phyloP scores from a whole-genome alignment of 2,797 vertebrate genomes.

The Hoplostethus atlanticus region DNA sequence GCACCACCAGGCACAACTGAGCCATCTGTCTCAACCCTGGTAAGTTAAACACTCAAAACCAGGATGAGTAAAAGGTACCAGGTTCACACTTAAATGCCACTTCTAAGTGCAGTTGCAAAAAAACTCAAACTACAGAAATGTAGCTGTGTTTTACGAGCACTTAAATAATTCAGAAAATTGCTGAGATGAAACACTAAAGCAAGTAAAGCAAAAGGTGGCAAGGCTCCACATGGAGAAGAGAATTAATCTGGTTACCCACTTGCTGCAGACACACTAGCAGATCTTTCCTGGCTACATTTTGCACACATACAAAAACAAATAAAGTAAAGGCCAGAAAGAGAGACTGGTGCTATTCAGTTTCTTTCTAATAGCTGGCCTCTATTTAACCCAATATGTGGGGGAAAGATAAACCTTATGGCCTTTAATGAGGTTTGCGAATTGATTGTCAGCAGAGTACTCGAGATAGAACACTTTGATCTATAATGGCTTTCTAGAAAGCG shows the following conservation, averaged over 20 bases:
- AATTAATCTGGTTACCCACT: constrained; percentile 19
- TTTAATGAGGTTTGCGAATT: constrained; percentile 22
- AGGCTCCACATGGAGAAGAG: constrained; percentile 5
- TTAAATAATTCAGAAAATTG: constrained; percentile 47
- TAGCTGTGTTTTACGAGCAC: constrained; percentile 22
- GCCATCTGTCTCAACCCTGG: neutral
- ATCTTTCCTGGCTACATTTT: neutral
- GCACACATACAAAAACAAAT: constrained; percentile 10
- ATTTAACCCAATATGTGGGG: constrained; percentile 21
- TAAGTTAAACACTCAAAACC: neutral
- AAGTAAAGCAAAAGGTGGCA: constrained; percentile 3
- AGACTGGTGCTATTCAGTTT: constrained; percentile 9
- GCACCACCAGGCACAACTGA: neutral
- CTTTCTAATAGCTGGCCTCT: constrained; percentile 29
- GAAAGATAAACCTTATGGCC: constrained; percentile 40
- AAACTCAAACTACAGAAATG: neutral
- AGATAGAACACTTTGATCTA: constrained; percentile 37
- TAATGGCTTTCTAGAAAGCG: constrained; percentile 39
- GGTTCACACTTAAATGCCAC: constrained; percentile 10
- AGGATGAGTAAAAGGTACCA: neutral
- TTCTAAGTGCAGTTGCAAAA: neutral
- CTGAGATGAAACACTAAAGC: constrained; percentile 23
- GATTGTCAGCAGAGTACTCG: constrained; percentile 31
- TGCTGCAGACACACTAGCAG: neutral
- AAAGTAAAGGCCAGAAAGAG: constrained; percentile 9